Percentiles rank a stretch among this genome's conserved stretches.
Evolutionary conservation across 2,113 vertebrate species (phyloP).

Genomic region (Tragulus kanchil): DNA sequence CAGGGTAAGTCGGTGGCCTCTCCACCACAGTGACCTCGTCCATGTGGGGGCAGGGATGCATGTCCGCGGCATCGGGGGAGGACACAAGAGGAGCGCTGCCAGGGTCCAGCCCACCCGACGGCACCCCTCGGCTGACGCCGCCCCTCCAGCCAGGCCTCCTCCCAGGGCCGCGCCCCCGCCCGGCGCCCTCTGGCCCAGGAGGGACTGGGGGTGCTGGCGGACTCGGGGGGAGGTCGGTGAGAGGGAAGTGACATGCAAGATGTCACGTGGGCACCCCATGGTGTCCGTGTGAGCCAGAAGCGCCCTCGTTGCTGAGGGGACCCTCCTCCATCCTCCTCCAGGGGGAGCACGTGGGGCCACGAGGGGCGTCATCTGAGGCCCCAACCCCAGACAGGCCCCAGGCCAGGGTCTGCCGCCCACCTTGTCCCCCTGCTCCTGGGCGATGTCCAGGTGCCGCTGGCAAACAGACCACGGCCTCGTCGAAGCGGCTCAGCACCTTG

Average conservation of each 20-base stretch:
- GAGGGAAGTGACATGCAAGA: neutral
- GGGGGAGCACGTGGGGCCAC: fast-evolving
- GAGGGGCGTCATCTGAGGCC: neutral
- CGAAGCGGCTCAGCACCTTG: slow-evolving; percentile 96
- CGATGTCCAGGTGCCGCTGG: slow-evolving; percentile 97
- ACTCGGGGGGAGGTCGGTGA: fast-evolving
- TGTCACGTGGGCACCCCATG: fast-evolving
- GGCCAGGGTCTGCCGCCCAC: slow-evolving; percentile 77
- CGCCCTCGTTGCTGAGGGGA: fast-evolving
- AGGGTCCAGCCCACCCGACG: fast-evolving
- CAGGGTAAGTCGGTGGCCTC: too few species aligned
- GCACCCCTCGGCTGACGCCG: fast-evolving
- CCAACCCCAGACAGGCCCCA: fast-evolving
- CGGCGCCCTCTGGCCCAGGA: fast-evolving
- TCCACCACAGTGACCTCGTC: fast-evolving
- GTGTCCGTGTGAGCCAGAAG: fast-evolving
- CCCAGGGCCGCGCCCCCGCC: fast-evolving
- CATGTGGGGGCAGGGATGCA: fast-evolving
- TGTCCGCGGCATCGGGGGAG: neutral
- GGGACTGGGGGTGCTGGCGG: fast-evolving
- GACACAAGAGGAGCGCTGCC: neutral
- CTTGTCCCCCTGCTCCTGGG: slow-evolving; percentile 97
- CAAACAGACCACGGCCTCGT: slow-evolving; percentile 97
- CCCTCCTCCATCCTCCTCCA: fast-evolving
- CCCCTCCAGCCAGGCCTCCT: too few species aligned